A percentile compares a stretch with the other conserved stretches of the same genome.
These are phyloP conservation scores for Clepsis dumicolana DNA, from an alignment of 2,888 invertebrate genomes.

Conservation along the genomic window DNA sequence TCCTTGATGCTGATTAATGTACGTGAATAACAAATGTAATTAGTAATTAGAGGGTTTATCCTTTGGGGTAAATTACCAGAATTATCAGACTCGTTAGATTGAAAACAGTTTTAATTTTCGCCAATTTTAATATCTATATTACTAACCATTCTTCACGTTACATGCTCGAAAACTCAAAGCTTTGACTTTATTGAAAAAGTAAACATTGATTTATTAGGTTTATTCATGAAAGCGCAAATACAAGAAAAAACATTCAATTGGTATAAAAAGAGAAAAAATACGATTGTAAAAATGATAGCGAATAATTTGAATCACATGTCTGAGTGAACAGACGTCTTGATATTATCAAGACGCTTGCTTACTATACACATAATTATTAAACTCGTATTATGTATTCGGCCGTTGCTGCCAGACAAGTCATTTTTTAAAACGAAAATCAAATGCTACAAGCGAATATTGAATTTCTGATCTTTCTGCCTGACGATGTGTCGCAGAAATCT, in stretches of 20 bases:
- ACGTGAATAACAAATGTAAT: conserved; percentile 22
- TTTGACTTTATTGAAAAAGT: too few relatives aligned
- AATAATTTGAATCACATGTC: neutral
- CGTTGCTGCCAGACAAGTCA: neutral
- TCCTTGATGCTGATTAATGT: conserved; percentile 23
- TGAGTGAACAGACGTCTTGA: neutral
- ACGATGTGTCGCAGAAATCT: too few relatives aligned
- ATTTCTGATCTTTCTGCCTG: too few relatives aligned
- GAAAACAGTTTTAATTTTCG: too few relatives aligned
- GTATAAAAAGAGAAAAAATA: neutral
- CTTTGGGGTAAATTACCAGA: conserved; percentile 1
- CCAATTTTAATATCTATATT: too few relatives aligned
- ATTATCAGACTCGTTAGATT: conserved; percentile 10
- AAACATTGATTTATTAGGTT: too few relatives aligned
- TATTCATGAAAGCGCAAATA: too few relatives aligned
- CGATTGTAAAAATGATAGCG: neutral
- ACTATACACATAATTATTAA: too few relatives aligned
- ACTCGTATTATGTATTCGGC: too few relatives aligned
- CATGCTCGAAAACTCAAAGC: too few relatives aligned
- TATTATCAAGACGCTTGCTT: too few relatives aligned
- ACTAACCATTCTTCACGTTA: too few relatives aligned
- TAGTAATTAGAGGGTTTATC: conserved; percentile 20
- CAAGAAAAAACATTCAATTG: neutral
- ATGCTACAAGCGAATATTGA: neutral
- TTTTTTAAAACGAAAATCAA: neutral